Percentiles rank a stretch among this genome's conserved stretches.
These are phyloP conservation scores for Akabosia matsudoensis DNA, from an alignment of 1,140 invertebrate species.

Conservation along the genomic window DNA sequence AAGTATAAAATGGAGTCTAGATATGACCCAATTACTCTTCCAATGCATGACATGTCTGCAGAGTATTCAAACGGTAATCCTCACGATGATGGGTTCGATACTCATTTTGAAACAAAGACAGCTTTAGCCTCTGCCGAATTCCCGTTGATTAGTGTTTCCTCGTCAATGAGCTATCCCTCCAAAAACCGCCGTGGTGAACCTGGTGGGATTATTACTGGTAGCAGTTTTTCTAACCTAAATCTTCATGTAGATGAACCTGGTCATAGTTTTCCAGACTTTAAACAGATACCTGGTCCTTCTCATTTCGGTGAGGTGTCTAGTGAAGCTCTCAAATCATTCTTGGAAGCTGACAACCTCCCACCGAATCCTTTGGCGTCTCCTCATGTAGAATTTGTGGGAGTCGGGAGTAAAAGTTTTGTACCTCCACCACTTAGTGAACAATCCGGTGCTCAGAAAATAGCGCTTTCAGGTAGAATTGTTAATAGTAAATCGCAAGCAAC, in stretches of 20 bases:
- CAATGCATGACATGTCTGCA: neutral
- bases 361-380: neutral
- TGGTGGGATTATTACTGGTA: neutral
- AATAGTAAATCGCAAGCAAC: neutral
- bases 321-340: neutral
- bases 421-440: neutral
- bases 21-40: neutral
- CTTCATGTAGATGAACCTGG: neutral
- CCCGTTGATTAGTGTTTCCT: neutral
- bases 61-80: neutral
- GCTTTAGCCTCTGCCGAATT: neutral
- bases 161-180: neutral
- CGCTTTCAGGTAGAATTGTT: neutral
- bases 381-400: neutral
- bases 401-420: neutral
- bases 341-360: neutral
- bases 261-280: neutral
- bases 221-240: neutral
- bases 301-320: neutral
- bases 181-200: neutral
- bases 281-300: neutral
- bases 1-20: neutral
- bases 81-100: neutral
- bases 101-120: neutral
- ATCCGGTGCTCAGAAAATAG: neutral